Conservation (phyloP, 1,140 invertebrate species). For the Aphelenchoides besseyi region DNA sequence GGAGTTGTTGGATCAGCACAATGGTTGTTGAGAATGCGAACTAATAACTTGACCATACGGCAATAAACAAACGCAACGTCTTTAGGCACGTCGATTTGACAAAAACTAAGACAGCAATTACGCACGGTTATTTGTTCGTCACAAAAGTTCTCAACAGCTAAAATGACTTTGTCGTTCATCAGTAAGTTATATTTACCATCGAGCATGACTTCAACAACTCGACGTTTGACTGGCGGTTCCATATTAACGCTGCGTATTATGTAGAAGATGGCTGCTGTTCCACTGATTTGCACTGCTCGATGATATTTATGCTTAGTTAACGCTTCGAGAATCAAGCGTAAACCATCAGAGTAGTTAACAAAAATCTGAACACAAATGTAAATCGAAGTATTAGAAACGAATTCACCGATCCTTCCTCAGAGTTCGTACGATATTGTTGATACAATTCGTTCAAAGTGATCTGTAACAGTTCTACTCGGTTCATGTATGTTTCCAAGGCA, state of each 20-base stretch:
- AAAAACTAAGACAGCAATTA: slow-evolving; percentile 88
- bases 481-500: slow-evolving; percentile 24
- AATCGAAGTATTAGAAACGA: slow-evolving; percentile 68
- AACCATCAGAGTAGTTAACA: slow-evolving; percentile 40
- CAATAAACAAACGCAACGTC: slow-evolving; percentile 92
- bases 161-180: background rate
- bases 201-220: slow-evolving; percentile 37
- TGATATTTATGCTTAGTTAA: slow-evolving; percentile 44
- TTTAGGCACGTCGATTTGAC: slow-evolving; percentile 86
- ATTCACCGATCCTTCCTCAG: slow-evolving; percentile 70
- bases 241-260: slow-evolving; percentile 58
- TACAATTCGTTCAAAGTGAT: slow-evolving; percentile 17
- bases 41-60: slow-evolving; percentile 77
- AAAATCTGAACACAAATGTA: slow-evolving; percentile 46
- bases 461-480: slow-evolving; percentile 13
- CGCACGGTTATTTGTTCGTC: slow-evolving; percentile 69
- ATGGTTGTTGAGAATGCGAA: slow-evolving; percentile 77
- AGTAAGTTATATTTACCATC: slow-evolving; percentile 28
- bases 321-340: slow-evolving; percentile 51
- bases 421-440: slow-evolving; percentile 13
- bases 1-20: slow-evolving; percentile 85
- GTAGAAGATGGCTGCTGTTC: slow-evolving; percentile 60
- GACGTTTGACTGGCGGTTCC: slow-evolving; percentile 52
- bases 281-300: slow-evolving; percentile 56
- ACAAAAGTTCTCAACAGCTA: slow-evolving; percentile 47